Percentiles rank a stretch among this genome's conserved stretches.
Evolutionary conservation across 2,888 invertebrate species (phyloP).

Genomic region (Oligia latruncula): DNA sequence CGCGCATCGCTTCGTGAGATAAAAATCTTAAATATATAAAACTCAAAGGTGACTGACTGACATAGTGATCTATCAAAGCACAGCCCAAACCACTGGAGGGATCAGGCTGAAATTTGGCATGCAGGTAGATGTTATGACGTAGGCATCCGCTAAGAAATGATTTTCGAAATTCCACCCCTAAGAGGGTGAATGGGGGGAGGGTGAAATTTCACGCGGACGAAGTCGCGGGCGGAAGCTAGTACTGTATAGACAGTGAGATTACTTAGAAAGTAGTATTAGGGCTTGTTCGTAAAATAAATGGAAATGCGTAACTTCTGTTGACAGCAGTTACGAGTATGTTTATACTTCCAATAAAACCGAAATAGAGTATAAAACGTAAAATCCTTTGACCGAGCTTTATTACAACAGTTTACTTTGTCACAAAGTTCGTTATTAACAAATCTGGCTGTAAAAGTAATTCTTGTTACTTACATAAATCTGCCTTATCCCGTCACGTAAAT

Average conservation of each 20-base stretch:
- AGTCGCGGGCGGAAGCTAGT: too few species aligned
- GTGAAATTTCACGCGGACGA: too few species aligned
- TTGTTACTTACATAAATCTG: conserved; percentile 35
- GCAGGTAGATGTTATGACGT: too few species aligned
- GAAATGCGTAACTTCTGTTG: neutral
- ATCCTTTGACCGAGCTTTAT: conserved; percentile 41
- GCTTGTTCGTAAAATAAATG: neutral
- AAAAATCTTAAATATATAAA: neutral
- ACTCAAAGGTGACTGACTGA: too few species aligned
- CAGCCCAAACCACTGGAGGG: too few species aligned
- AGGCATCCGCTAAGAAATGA: too few species aligned
- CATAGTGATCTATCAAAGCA: too few species aligned
- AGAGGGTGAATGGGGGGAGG: too few species aligned
- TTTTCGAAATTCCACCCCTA: too few species aligned
- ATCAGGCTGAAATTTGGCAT: too few species aligned
- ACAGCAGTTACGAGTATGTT: neutral
- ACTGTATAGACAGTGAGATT: neutral
- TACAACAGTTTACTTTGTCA: conserved; percentile 13
- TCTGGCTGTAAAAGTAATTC: conserved; percentile 22
- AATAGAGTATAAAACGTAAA: conserved; percentile 12
- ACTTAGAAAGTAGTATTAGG: neutral
- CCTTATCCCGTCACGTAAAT: conserved; percentile 21
- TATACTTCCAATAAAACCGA: conserved; percentile 29
- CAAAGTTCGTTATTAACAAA: conserved; percentile 44
- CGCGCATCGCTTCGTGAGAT: neutral